A percentile compares a stretch with the other conserved stretches of the same genome.
Evolutionary conservation across 1,140 invertebrate species (phyloP).

Genomic region (Bombus ignitus): DNA sequence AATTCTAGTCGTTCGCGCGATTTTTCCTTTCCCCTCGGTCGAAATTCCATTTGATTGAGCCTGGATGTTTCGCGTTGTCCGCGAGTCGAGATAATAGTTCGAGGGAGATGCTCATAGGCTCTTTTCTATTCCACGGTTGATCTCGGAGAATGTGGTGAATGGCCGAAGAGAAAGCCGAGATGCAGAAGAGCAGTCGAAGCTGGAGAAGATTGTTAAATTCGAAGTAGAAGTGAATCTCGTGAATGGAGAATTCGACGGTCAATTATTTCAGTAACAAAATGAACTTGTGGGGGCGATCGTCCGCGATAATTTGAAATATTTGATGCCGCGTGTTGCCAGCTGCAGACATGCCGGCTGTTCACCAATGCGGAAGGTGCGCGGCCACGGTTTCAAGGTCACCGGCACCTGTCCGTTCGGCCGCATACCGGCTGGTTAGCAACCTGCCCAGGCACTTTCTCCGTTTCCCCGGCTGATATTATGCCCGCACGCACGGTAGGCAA

Average conservation of each 20-base stretch:
- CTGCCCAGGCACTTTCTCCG: constrained; percentile 55
- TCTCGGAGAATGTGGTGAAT: too few species aligned
- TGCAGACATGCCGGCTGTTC: constrained; percentile 11
- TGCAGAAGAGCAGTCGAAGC: too few species aligned
- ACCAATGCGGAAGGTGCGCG: constrained; percentile 45
- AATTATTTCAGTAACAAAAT: neutral
- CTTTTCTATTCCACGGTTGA: neutral
- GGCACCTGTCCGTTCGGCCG: constrained; percentile 42
- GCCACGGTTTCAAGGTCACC: constrained; percentile 44
- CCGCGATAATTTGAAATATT: constrained; percentile 28
- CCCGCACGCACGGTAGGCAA: constrained; percentile 14
- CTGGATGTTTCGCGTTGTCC: neutral
- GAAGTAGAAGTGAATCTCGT: too few species aligned
- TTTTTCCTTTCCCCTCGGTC: neutral
- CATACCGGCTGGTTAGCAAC: constrained; percentile 46
- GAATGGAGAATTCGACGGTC: neutral
- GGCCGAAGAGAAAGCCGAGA: too few species aligned
- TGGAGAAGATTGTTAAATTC: too few species aligned
- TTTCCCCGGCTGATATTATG: constrained; percentile 44
- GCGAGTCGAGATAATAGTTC: neutral
- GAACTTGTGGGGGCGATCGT: too few species aligned
- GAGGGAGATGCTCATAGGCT: neutral
- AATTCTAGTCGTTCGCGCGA: constrained; percentile 15
- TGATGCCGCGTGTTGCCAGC: neutral
- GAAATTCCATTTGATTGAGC: constrained; percentile 19